Evolutionary conservation across 2,113 vertebrate species (phyloP), one percentile per base, ranked within the genome.

Genomic region (Halichoeres trimaculatus): DNA sequence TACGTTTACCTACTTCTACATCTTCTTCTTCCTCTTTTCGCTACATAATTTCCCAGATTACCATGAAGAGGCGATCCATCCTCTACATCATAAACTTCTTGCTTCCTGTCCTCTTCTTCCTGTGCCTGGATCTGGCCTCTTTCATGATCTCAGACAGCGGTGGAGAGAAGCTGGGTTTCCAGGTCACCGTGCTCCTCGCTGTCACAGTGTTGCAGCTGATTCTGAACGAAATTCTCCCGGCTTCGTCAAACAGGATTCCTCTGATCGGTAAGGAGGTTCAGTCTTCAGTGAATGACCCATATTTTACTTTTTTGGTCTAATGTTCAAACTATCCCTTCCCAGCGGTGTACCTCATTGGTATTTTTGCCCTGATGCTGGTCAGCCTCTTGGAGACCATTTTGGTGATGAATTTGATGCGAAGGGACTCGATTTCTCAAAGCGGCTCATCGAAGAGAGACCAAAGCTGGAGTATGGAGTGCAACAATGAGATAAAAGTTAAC

Each of bases 1-100:
- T 30, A 6, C 3, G 6, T 30, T 6, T 30, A 30, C 30, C 30
- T 30, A 30, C 30, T 30, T 30, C 30, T 4, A 6, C 30, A 4
- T 30, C 30, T 45, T 7, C 43, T 17, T 4, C 16, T 43, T 19
- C 17, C 13, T 43, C 14, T 17, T 45, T 45, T n/a, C 35, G 36
- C 1, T 41, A 24, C 23, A 20, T 60, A 1, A 43, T 16, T 30
- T 59, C 24, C 62, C 85, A 96, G 95, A 89, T 95, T 62, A 90
- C 79, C 75, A 93, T 96, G 81, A 77, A 90, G 72, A 91, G 95
- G 61, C 84, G 90, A 34, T 85, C 94, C 1, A 57, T 85, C 9
- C 90, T 96, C 41, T 95, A 96, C 3, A 48, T 95, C 2, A 54
- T 94, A 62, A 95, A 94, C 88, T 92, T 96, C 83, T 83, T 96